Evolutionary conservation across 2,888 invertebrate genomes (phyloP).

Genomic region (Erpobdella octoculata): DNA sequence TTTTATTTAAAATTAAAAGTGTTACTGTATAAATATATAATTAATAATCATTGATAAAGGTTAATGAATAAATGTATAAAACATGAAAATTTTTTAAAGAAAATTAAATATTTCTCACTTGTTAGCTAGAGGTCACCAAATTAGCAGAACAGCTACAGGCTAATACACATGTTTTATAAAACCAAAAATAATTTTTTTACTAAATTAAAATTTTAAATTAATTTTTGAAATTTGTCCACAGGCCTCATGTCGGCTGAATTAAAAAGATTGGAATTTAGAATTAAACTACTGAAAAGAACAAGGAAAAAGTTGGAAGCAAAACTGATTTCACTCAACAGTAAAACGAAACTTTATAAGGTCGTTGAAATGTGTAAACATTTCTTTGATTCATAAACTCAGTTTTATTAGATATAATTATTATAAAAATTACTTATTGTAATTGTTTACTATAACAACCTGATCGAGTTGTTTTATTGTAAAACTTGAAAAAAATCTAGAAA

Average conservation of each 20-base stretch:
- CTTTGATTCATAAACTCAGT: not conserved
- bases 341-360: not conserved
- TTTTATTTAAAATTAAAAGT: not conserved
- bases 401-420: not conserved
- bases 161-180: too few relatives aligned
- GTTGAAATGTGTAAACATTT: not conserved
- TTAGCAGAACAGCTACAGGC: too few relatives aligned
- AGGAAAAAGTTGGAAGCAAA: conserved; percentile 7
- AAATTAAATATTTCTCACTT: too few relatives aligned
- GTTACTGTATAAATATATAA: not conserved
- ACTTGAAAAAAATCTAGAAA: conserved; percentile 29
- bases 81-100: too few relatives aligned
- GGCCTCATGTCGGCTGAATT: conserved; percentile 20
- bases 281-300: conserved; percentile 14
- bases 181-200: too few relatives aligned
- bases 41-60: not conserved
- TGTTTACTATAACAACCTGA: not conserved
- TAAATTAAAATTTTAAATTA: too few relatives aligned
- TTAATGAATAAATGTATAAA: too few relatives aligned
- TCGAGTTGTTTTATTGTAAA: too few relatives aligned
- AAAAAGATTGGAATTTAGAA: conserved; percentile 22
- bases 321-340: not conserved
- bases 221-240: too few relatives aligned
- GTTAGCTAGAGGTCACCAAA: too few relatives aligned
- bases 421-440: not conserved